phyloP scores from a whole-genome alignment of 2,888 invertebrate species.

The Emmelina monodactyla region DNA sequence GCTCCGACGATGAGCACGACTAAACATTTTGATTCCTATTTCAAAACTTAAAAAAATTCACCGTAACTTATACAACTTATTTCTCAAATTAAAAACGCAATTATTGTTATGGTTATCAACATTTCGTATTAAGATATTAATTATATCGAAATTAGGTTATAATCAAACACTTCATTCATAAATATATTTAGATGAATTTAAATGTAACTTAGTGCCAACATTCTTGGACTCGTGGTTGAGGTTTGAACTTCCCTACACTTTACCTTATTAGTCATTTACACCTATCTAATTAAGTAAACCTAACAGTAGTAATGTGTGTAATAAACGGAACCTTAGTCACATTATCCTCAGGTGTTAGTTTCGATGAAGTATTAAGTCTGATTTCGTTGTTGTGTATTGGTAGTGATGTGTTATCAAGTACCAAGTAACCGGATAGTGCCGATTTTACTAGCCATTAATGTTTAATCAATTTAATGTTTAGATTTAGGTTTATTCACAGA shows the following conservation, averaged over 20 bases:
- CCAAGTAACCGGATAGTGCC: too few relatives aligned
- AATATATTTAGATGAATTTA: conserved; percentile 26
- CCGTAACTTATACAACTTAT: conserved; percentile 28
- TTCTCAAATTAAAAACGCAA: conserved; percentile 39
- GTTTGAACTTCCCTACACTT: conserved; percentile 12
- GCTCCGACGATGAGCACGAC: conserved; percentile 77
- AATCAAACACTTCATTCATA: conserved; percentile 36
- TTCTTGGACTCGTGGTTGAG: conserved; percentile 28
- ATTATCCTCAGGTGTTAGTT: conserved; percentile 4
- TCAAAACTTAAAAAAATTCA: conserved; percentile 17
- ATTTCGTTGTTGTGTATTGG: too few relatives aligned
- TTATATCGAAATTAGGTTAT: too few relatives aligned
- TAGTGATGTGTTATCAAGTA: too few relatives aligned
- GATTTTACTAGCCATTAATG: neutral
- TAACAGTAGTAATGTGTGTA: conserved; percentile 44
- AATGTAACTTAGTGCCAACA: conserved; percentile 41
- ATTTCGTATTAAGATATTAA: conserved; percentile 39
- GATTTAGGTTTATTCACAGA: conserved; percentile 1
- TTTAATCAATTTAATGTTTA: neutral
- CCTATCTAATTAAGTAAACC: conserved; percentile 42
- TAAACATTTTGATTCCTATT: conserved; percentile 20
- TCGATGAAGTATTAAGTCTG: neutral
- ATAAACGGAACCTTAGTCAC: conserved; percentile 21
- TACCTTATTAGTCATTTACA: conserved; percentile 23
- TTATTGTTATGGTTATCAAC: conserved; percentile 48